These are phyloP conservation scores for Oryzias curvinotus DNA, from an alignment of 2,113 vertebrate genomes.

Conservation along the genomic window DNA sequence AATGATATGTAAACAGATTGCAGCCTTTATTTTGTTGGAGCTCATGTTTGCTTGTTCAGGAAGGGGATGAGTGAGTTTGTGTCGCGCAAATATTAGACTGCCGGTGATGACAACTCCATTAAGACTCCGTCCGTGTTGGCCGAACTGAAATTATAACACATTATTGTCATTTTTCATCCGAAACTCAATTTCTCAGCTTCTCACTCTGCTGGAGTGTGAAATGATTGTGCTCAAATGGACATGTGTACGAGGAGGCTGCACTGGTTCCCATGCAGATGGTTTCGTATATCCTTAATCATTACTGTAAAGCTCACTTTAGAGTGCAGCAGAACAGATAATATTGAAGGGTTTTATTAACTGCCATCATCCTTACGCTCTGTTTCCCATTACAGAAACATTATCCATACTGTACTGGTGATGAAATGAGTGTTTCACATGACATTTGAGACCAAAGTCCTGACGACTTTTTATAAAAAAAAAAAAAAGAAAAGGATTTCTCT, in stretches of 20 bases:
- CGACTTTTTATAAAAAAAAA: conserved; percentile 19
- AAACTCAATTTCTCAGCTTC: conserved; percentile 32
- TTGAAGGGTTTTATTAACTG: conserved; percentile 26
- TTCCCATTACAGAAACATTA: conserved; percentile 52
- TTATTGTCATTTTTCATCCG: conserved; percentile 25
- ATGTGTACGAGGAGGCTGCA: conserved; percentile 52
- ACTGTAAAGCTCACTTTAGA: conserved; percentile 45
- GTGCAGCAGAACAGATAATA: conserved; percentile 21
- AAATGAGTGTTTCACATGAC: conserved; percentile 34
- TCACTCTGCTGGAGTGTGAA: conserved; percentile 29
- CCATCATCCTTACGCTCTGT: conserved; percentile 33
- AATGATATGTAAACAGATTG: background rate
- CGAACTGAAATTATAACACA: conserved; percentile 9
- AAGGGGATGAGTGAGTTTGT: conserved; percentile 1
- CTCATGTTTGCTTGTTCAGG: background rate
- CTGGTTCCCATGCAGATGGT: conserved; percentile 44
- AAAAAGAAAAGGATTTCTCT: conserved; percentile 11
- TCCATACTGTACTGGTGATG: conserved; percentile 20
- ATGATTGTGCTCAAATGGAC: conserved; percentile 48
- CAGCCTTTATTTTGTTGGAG: conserved; percentile 9
- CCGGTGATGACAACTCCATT: background rate
- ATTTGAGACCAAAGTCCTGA: conserved; percentile 40
- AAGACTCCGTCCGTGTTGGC: background rate
- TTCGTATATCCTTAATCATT: conserved; percentile 53
- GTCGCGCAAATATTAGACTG: conserved; percentile 7